Evolutionary conservation across 2,888 invertebrate genomes (phyloP).

Genomic region (Pherbina coryleti): DNA sequence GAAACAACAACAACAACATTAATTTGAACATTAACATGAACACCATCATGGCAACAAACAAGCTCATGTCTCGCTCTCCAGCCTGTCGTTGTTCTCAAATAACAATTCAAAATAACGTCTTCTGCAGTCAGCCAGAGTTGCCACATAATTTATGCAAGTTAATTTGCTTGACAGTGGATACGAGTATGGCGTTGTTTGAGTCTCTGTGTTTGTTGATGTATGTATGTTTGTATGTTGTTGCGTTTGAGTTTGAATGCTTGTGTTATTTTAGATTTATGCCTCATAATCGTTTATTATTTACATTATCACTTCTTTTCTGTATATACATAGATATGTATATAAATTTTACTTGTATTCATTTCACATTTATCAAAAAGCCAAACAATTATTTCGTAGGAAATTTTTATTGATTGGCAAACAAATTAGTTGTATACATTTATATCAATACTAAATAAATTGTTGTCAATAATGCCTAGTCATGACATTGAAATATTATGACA

Average conservation of each 20-base stretch:
- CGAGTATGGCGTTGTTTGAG: too few relatives aligned
- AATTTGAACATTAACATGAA: not conserved
- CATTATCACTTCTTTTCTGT: not conserved
- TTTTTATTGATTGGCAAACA: not conserved
- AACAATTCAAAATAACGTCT: not conserved
- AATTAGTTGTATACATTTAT: too few relatives aligned
- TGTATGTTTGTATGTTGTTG: not conserved
- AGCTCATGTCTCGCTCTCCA: not conserved
- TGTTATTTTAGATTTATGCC: not conserved
- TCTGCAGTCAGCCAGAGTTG: conserved; percentile 1
- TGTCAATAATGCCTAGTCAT: not conserved
- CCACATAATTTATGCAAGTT: conserved; percentile 14
- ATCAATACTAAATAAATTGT: not conserved
- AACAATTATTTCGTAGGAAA: not conserved
- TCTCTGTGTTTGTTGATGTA: too few relatives aligned
- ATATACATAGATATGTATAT: not conserved
- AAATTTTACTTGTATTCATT: not conserved
- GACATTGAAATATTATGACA: not conserved
- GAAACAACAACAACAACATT: too few relatives aligned
- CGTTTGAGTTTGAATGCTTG: not conserved
- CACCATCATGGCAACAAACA: not conserved
- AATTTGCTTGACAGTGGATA: not conserved
- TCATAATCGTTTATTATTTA: not conserved
- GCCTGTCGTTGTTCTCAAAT: not conserved
- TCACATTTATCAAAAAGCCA: not conserved